Evolutionary conservation across 2,888 invertebrate species (phyloP).

Genomic region (Nipponacmea schrenckii): DNA sequence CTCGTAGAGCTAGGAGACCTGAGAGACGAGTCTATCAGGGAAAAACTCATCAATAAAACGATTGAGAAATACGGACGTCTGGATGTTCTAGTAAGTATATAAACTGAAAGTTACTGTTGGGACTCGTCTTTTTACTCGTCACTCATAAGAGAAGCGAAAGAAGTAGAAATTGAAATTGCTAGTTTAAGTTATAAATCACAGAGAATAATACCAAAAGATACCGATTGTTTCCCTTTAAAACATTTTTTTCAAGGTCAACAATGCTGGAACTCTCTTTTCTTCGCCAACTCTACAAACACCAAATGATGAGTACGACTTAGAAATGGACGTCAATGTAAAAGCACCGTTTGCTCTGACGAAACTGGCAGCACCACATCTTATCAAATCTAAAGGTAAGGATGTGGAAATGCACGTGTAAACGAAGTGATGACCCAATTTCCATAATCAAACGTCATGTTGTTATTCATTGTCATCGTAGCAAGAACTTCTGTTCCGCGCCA

Average conservation of each 20-base stretch:
- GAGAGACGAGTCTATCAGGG: conserved; percentile 78
- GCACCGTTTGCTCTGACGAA: conserved; percentile 42
- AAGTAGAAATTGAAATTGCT: no score
- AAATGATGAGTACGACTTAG: conserved; percentile 36
- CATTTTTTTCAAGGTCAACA: conserved; percentile 37
- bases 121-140: no score
- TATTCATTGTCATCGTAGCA: no score
- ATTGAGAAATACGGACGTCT: conserved; percentile 71
- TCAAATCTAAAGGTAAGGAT: conserved; percentile 39
- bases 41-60: conserved; percentile 79
- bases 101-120: no score
- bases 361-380: conserved; percentile 39
- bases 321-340: conserved; percentile 42
- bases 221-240: no score
- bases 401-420: neutral
- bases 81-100: conserved; percentile 31
- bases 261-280: conserved; percentile 40
- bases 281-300: conserved; percentile 26
- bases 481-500: no score
- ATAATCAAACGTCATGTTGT: neutral
- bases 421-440: neutral
- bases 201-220: no score
- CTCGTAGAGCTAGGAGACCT: conserved; percentile 61
- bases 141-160: no score
- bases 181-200: no score